Conservation (phyloP, 2,888 invertebrate genomes). For the Nyleta sp. region DNA sequence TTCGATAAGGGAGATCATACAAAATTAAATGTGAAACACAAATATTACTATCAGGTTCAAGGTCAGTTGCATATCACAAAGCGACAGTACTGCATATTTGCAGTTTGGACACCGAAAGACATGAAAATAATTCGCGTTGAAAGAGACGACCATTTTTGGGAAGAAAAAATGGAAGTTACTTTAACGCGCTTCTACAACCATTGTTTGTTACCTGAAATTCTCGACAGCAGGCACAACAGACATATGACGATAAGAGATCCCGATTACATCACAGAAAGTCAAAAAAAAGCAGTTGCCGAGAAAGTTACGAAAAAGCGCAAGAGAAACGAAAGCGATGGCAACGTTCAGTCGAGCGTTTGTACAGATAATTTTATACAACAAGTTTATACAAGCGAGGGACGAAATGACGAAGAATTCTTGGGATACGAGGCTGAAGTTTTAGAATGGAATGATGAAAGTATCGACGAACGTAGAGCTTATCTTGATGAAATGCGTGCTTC, state of each 20-base stretch:
- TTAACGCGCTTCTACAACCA: slow-evolving; percentile 63
- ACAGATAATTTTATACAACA: too few species aligned
- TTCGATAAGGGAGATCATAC: slow-evolving; percentile 31
- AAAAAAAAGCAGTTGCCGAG: too few species aligned
- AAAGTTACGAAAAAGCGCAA: too few species aligned
- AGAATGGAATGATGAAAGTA: background rate
- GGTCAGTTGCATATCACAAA: slow-evolving; percentile 60
- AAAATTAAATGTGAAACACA: slow-evolving; percentile 60
- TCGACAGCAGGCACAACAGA: slow-evolving; percentile 58
- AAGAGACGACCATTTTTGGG: slow-evolving; percentile 66
- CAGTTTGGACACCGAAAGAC: slow-evolving; percentile 63
- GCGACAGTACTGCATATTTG: slow-evolving; percentile 66
- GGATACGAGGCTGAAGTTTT: background rate
- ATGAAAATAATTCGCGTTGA: slow-evolving; percentile 46
- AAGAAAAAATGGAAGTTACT: slow-evolving; percentile 46
- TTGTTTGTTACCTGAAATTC: slow-evolving; percentile 68
- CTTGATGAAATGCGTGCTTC: background rate
- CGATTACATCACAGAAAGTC: background rate
- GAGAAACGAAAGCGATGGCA: too few species aligned
- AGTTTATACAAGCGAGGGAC: too few species aligned
- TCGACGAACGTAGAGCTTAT: background rate
- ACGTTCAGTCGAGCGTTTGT: too few species aligned
- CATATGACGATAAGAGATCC: slow-evolving; percentile 13
- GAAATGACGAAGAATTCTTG: background rate
- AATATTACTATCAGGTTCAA: slow-evolving; percentile 7